Conservation (phyloP, 2,113 vertebrate species). For the Leptosomus discolor region DNA sequence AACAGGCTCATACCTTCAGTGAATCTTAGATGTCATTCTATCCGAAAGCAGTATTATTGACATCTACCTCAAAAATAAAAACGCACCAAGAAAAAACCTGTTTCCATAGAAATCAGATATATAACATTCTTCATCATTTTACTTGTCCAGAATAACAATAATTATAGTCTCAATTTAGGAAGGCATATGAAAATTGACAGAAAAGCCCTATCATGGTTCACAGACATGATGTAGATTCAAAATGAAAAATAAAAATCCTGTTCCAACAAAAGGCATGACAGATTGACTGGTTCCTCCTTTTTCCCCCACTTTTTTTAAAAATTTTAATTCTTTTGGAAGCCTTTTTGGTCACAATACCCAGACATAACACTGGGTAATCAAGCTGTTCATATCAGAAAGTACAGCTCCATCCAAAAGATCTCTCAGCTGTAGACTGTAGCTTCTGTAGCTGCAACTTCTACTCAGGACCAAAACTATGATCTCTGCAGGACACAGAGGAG, state of each 20-base stretch:
- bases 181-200: not conserved
- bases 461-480: not conserved
- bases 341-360: not conserved
- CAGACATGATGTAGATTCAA: not conserved
- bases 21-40: not conserved
- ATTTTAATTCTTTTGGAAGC: not conserved
- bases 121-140: not conserved
- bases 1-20: not conserved
- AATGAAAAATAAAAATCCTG: not conserved
- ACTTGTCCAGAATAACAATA: not conserved
- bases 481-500: not conserved
- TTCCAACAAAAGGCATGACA: not conserved
- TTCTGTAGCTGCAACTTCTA: not conserved
- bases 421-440: not conserved
- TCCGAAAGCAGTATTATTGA: not conserved
- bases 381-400: not conserved
- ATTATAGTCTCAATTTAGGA: not conserved
- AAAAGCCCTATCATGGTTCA: not conserved
- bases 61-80: not conserved
- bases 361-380: not conserved
- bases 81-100: not conserved
- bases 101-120: not conserved
- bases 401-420: not conserved
- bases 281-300: not conserved
- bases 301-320: not conserved